phyloP scores from a whole-genome alignment of 92 coral and sea anemone species.

The Epizoanthus illoricatus region DNA sequence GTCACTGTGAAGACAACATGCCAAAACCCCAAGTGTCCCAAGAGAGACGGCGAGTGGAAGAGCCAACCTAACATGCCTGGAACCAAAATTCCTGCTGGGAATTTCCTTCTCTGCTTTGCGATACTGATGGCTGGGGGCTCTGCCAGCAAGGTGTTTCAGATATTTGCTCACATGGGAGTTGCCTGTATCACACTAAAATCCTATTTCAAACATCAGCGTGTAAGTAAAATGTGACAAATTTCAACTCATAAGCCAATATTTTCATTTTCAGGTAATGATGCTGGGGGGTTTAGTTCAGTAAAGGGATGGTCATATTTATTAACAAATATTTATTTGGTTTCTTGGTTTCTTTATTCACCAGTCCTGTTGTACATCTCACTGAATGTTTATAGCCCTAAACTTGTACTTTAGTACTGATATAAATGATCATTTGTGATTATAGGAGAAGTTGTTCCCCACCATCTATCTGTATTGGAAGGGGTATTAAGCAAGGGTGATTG shows the following conservation, averaged over 20 bases:
- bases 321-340: too few species aligned
- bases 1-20: conserved; percentile 35
- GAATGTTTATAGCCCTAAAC: too few species aligned
- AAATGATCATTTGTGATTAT: not conserved
- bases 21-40: conserved; percentile 30
- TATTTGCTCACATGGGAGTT: conserved; percentile 49
- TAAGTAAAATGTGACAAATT: not conserved
- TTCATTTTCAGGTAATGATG: too few species aligned
- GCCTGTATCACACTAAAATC: conserved; percentile 33
- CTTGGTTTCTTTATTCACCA: too few species aligned
- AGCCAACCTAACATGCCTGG: conserved; percentile 57
- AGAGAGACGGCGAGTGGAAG: conserved; percentile 40
- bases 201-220: conserved; percentile 38
- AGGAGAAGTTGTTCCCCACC: conserved; percentile 45
- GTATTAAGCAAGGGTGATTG: conserved; percentile 30
- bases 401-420: too few species aligned
- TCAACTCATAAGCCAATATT: too few species aligned
- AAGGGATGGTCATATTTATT: too few species aligned
- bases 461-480: conserved; percentile 45
- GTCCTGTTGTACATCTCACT: too few species aligned
- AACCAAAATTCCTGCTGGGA: conserved; percentile 53
- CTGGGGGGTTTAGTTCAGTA: too few species aligned
- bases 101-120: conserved; percentile 47
- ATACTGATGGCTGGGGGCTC: conserved; percentile 51
- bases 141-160: conserved; percentile 45